Conservation (phyloP, 2,797 vertebrate genomes). For the Lepidocolaptes lacrymiger region DNA sequence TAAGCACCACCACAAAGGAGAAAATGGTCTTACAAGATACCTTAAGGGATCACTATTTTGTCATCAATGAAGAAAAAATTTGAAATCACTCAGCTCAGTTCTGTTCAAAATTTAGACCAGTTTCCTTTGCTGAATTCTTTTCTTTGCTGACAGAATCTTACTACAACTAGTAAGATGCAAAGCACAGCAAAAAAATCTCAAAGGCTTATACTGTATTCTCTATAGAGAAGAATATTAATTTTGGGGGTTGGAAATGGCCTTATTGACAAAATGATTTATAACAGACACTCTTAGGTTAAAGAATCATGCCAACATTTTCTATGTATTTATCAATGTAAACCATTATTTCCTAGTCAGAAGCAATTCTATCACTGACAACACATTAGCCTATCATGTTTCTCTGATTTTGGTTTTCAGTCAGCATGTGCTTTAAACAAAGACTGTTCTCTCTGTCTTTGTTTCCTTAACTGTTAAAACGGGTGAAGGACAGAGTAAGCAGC, state of each 20-base stretch:
- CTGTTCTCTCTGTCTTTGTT: neutral
- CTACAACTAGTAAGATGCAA: neutral
- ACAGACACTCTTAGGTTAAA: neutral
- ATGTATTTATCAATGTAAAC: neutral
- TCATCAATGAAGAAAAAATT: neutral
- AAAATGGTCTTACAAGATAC: neutral
- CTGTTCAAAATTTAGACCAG: neutral
- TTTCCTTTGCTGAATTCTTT: neutral
- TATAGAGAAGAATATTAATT: neutral
- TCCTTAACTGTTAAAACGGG: neutral
- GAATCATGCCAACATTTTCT: neutral
- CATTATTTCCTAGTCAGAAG: neutral
- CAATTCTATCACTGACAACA: neutral
- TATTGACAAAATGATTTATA: neutral
- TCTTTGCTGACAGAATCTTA: neutral
- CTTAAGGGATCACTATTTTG: neutral
- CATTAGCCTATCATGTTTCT: neutral
- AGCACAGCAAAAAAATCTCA: neutral
- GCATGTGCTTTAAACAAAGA: neutral
- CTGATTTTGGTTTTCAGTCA: neutral
- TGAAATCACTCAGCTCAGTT: neutral
- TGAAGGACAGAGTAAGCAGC: neutral
- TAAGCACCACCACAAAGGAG: neutral
- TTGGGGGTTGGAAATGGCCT: accelerated
- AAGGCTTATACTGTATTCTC: neutral